Percentiles rank a stretch among this genome's conserved stretches.
These are phyloP conservation scores for Morone chrysops DNA, from an alignment of 2,113 vertebrate genomes.

Conservation along the genomic window DNA sequence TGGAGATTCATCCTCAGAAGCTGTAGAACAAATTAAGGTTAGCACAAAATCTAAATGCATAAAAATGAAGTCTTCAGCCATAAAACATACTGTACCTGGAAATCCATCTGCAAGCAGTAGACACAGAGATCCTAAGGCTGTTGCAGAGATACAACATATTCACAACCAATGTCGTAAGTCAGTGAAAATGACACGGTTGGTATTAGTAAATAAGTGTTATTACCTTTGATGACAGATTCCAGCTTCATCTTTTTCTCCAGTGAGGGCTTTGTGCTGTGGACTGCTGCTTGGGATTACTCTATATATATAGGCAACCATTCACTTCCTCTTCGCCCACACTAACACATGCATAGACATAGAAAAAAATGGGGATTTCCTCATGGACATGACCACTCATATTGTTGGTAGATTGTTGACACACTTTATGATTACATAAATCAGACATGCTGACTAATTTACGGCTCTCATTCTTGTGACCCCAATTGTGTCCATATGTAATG, in stretches of 20 bases:
- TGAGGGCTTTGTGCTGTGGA: background rate
- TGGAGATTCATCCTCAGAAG: slow-evolving; percentile 48
- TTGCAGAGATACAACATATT: slow-evolving; percentile 17
- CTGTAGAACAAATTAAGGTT: slow-evolving; percentile 35
- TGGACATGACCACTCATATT: background rate
- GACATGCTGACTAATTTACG: slow-evolving; percentile 1
- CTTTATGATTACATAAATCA: background rate
- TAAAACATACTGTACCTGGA: slow-evolving; percentile 61
- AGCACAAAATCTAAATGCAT: background rate
- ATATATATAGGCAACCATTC: slow-evolving; percentile 6
- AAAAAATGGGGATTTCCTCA: slow-evolving; percentile 34
- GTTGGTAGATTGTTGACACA: background rate
- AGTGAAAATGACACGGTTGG: background rate
- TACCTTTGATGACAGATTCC: slow-evolving; percentile 64
- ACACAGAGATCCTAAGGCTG: slow-evolving; percentile 58
- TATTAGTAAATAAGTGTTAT: background rate
- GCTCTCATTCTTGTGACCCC: background rate
- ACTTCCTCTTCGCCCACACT: slow-evolving; percentile 59
- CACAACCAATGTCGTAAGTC: background rate
- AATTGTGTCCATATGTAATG: background rate
- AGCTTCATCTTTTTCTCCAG: slow-evolving; percentile 57
- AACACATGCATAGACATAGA: background rate
- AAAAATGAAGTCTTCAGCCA: background rate
- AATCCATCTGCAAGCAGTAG: slow-evolving; percentile 50
- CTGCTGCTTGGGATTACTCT: background rate